A percentile compares a stretch with the other conserved stretches of the same genome.
Conservation (phyloP, 2,888 invertebrate species). For the Dynastes tityus region DNA sequence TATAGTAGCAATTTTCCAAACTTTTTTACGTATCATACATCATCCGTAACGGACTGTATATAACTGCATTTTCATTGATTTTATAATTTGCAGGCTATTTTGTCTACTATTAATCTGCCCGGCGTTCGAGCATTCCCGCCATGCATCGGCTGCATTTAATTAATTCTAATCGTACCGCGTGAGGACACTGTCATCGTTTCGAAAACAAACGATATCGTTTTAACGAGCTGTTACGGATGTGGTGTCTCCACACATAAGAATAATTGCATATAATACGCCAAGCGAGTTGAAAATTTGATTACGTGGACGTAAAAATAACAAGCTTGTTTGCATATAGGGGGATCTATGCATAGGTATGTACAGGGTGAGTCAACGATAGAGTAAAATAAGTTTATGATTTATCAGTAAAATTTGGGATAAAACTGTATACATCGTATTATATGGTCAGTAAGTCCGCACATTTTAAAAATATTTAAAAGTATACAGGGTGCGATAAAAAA, state of each 20-base stretch:
- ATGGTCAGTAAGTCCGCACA: too few species aligned
- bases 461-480: too few species aligned
- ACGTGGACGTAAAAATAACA: not conserved
- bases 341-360: too few species aligned
- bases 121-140: slow-evolving; percentile 1
- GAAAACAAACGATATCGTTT: slow-evolving; percentile 34
- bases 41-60: not conserved
- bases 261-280: slow-evolving; percentile 8
- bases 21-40: slow-evolving; percentile 16
- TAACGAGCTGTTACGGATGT: slow-evolving; percentile 35
- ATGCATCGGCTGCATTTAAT: slow-evolving; percentile 44
- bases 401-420: too few species aligned
- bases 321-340: too few species aligned
- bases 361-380: too few species aligned
- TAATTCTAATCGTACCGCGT: slow-evolving; percentile 30
- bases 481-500: too few species aligned
- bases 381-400: too few species aligned
- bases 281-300: slow-evolving; percentile 15
- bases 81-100: slow-evolving; percentile 34
- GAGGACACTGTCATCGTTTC: slow-evolving; percentile 28
- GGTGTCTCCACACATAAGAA: not conserved
- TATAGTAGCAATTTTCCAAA: not conserved
- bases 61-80: slow-evolving; percentile 41
- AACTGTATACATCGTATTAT: too few species aligned
- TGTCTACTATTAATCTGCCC: slow-evolving; percentile 22